Conservation (phyloP, 2,113 vertebrate genomes). For the Pachyramphus minor region DNA sequence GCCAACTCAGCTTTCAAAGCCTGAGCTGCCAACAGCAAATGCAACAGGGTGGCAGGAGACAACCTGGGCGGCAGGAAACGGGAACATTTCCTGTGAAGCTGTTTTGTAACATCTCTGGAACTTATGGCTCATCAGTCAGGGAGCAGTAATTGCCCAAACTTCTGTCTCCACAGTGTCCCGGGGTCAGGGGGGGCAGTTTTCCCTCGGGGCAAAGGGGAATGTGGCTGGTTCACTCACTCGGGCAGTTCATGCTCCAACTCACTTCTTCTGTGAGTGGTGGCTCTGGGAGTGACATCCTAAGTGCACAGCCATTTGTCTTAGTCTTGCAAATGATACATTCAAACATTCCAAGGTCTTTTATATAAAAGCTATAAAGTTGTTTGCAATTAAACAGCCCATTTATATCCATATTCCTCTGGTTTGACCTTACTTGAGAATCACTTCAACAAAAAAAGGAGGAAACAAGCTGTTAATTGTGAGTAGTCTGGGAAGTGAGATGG, state of each 20-base stretch:
- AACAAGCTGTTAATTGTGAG: neutral
- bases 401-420: neutral
- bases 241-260: neutral
- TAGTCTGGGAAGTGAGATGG: neutral
- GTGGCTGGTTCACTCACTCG: neutral
- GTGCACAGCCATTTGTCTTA: neutral
- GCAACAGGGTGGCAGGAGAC: neutral
- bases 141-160: neutral
- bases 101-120: neutral
- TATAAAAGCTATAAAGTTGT: neutral
- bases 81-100: neutral
- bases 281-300: neutral
- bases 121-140: neutral
- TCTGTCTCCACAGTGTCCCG: neutral
- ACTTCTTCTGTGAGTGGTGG: neutral
- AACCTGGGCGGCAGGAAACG: neutral
- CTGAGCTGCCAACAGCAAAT: neutral
- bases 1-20: neutral
- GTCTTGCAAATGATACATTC: accelerated
- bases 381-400: neutral
- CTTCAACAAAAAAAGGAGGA: neutral
- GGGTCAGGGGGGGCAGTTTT: neutral
- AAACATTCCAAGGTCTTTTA: neutral
- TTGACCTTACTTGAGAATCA: neutral
- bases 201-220: neutral